Evolutionary conservation across 2,888 invertebrate genomes (phyloP), one percentile per base, ranked within the genome.

Genomic region (Conistra vaccinii): DNA sequence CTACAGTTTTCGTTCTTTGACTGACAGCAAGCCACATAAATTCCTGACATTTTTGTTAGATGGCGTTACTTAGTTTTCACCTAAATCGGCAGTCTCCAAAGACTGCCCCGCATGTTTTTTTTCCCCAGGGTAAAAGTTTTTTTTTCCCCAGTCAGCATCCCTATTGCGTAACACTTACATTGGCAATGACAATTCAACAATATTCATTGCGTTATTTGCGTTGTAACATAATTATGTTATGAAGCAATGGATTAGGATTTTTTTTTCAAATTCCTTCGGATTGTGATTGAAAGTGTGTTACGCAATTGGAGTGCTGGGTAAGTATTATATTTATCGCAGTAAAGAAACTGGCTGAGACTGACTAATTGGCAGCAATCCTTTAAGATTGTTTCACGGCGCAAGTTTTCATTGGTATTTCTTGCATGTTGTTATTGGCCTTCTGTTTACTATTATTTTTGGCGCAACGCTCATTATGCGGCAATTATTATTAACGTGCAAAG

Each of bases 401-500:
- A 32, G 20, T 23, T 29, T 32, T 12, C 14, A n/a, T 48, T 51
- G 29, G 51, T n/a, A 45, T 1, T 29, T 39, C 17, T 1, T 39
- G 26, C 3, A 29, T 39, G 1, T 48, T 17, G 1, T 26, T 42
- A 17, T 73, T n/a, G 14, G 10, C 53, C 84, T 84, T 80, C 76
- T 84, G 84, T 26, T 4, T 35, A 20, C 1, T 35, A 23, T 65
- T 12, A n/a, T 32, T 71, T 39, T 7, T 6, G 42, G 12, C 23
- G 26, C 26, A 7, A 6, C 58, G 67, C 73, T 76, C 76, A 84
- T 84, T 86, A 85, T 75, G 62, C 76, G 35, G 69, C 76, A 81
- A 84, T 87, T 79, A 82, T 81, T 87, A 87, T 81, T 84, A 78
- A 85, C 76, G 78, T 75, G 68, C 80, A 77, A 80, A 76, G 74